phyloP scores from a whole-genome alignment of 2,113 vertebrate genomes.

The Callocephalon fimbriatum region DNA sequence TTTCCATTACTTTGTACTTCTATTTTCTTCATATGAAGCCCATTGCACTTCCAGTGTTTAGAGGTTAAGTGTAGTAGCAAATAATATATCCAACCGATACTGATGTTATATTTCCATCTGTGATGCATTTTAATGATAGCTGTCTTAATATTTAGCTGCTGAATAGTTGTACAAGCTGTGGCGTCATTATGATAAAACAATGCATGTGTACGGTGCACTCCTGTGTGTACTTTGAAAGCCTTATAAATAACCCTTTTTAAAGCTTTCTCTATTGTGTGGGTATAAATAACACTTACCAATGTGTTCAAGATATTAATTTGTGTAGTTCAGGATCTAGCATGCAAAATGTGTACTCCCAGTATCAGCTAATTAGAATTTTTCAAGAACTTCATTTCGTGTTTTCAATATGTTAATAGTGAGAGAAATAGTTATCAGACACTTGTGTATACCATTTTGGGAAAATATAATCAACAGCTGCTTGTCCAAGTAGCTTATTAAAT shows the following conservation, averaged over 20 bases:
- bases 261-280: not conserved
- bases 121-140: not conserved
- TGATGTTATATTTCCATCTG: not conserved
- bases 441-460: not conserved
- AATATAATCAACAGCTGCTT: not conserved
- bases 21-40: not conserved
- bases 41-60: not conserved
- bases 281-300: not conserved
- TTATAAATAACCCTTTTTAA: not conserved
- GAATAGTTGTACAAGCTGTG: not conserved
- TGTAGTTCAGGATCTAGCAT: not conserved
- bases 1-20: not conserved
- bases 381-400: not conserved
- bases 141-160: not conserved
- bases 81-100: fast-evolving
- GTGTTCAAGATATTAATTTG: not conserved
- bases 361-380: not conserved
- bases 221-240: not conserved
- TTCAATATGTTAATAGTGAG: not conserved
- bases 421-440: not conserved
- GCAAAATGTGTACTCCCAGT: not conserved
- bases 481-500: not conserved
- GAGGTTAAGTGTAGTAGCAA: not conserved
- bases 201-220: not conserved
- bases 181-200: not conserved